A percentile compares a stretch with the other conserved stretches of the same genome.
These are phyloP conservation scores for Cephonodes hylas DNA, from an alignment of 2,888 invertebrate species.

Conservation along the genomic window DNA sequence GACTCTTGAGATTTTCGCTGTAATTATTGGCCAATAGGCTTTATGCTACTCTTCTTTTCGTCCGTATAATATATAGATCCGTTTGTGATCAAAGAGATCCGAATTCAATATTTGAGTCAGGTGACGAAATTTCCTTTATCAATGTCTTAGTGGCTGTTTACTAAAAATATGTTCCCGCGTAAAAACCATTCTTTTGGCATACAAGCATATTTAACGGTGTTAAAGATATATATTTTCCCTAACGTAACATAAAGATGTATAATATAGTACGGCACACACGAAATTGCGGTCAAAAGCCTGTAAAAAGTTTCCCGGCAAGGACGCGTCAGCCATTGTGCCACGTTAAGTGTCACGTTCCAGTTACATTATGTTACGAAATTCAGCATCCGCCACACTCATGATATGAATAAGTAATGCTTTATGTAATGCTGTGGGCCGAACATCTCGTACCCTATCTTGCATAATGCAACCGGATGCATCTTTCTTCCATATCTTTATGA, in stretches of 20 bases:
- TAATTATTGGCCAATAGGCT: too few species aligned
- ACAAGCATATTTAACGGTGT: neutral
- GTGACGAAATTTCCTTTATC: too few species aligned
- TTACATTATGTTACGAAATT: slow-evolving; percentile 10
- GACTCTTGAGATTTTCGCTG: too few species aligned
- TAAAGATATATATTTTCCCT: neutral
- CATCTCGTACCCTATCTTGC: neutral
- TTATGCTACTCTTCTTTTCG: too few species aligned
- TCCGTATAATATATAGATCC: too few species aligned
- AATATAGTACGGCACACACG: neutral
- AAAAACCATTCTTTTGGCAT: neutral
- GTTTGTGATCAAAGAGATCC: too few species aligned
- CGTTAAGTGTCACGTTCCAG: slow-evolving; percentile 8
- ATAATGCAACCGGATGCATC: slow-evolving; percentile 6
- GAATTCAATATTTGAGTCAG: too few species aligned
- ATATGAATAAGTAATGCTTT: neutral
- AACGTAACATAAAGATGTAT: neutral
- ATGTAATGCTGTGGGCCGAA: neutral
- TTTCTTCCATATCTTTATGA: neutral
- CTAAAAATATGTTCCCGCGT: too few species aligned
- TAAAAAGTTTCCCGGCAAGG: slow-evolving; percentile 5
- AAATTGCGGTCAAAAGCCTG: slow-evolving; percentile 3
- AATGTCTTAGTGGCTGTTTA: too few species aligned
- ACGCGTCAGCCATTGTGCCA: slow-evolving; percentile 3
- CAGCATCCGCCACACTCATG: slow-evolving; percentile 11